Percentiles rank a stretch among this genome's conserved stretches.
Evolutionary conservation across 2,797 vertebrate species (phyloP).

Genomic region (Acanthis flammea): DNA sequence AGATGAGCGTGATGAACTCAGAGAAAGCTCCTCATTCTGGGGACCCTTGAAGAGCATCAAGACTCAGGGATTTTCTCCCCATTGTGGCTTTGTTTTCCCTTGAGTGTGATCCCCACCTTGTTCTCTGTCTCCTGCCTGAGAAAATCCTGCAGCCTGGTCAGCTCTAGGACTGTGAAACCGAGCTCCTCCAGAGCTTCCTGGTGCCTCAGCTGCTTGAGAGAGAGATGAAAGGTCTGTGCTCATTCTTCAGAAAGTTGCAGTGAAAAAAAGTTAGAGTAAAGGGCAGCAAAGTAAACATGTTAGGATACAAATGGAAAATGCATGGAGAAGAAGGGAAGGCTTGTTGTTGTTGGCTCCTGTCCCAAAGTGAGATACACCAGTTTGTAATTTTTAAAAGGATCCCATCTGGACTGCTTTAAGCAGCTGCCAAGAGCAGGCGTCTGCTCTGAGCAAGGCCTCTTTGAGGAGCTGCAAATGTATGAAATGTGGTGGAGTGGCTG

Average conservation of each 20-base stretch:
- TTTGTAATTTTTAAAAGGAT: slow-evolving; percentile 64
- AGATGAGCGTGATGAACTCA: not conserved
- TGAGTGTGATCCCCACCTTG: not conserved
- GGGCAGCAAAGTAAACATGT: slow-evolving; percentile 68
- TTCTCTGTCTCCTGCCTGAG: not conserved
- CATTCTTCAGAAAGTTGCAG: slow-evolving; percentile 50
- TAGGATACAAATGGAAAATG: slow-evolving; percentile 68
- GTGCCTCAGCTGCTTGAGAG: slow-evolving; percentile 16
- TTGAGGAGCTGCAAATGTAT: slow-evolving; percentile 47
- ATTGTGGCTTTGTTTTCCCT: not conserved
- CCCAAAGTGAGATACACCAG: slow-evolving; percentile 67
- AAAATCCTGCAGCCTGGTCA: not conserved
- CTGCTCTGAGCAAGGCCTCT: slow-evolving; percentile 51
- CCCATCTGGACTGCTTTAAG: slow-evolving; percentile 68
- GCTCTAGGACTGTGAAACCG: not conserved
- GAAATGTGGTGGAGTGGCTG: not conserved
- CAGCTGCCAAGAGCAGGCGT: slow-evolving; percentile 60
- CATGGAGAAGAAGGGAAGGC: slow-evolving; percentile 53
- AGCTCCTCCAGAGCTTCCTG: slow-evolving; percentile 36
- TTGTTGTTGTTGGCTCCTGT: slow-evolving; percentile 57
- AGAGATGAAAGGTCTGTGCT: slow-evolving; percentile 40
- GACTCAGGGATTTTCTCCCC: not conserved
- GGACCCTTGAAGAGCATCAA: not conserved
- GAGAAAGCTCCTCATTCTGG: not conserved
- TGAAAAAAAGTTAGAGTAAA: slow-evolving; percentile 56